phyloP scores from a whole-genome alignment of 2,888 invertebrate genomes.

The Julus scandinavius region DNA sequence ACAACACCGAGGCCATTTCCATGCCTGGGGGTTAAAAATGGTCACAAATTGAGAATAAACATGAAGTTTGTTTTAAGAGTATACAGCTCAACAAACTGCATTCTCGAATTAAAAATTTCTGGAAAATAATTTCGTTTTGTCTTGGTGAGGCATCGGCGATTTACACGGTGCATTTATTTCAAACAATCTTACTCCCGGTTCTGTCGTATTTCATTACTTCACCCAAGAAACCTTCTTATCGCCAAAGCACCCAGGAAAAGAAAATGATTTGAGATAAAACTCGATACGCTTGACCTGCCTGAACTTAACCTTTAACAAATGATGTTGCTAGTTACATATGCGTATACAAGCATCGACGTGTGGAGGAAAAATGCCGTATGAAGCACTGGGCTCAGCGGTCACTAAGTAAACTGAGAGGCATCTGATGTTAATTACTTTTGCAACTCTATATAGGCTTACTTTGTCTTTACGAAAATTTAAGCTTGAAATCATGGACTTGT shows the following conservation, averaged over 20 bases:
- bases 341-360: not conserved
- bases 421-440: not conserved
- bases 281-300: not conserved
- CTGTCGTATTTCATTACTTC: not conserved
- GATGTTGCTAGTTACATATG: not conserved
- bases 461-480: not conserved
- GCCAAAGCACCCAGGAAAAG: not conserved
- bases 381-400: not conserved
- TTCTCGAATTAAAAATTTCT: too few relatives aligned
- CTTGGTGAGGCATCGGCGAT: not conserved
- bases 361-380: not conserved
- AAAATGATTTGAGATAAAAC: conserved; percentile 10
- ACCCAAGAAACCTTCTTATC: conserved; percentile 2
- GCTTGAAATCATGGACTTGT: too few relatives aligned
- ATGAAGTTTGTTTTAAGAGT: too few relatives aligned
- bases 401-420: not conserved
- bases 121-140: not conserved
- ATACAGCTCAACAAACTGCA: too few relatives aligned
- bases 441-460: not conserved
- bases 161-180: not conserved
- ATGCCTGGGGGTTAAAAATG: too few relatives aligned
- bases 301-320: conserved; percentile 3
- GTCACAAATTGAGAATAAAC: too few relatives aligned
- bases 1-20: too few relatives aligned
- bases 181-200: not conserved